These are phyloP conservation scores for Octomys mimax DNA, from an alignment of 2,797 vertebrate genomes.

Conservation along the genomic window DNA sequence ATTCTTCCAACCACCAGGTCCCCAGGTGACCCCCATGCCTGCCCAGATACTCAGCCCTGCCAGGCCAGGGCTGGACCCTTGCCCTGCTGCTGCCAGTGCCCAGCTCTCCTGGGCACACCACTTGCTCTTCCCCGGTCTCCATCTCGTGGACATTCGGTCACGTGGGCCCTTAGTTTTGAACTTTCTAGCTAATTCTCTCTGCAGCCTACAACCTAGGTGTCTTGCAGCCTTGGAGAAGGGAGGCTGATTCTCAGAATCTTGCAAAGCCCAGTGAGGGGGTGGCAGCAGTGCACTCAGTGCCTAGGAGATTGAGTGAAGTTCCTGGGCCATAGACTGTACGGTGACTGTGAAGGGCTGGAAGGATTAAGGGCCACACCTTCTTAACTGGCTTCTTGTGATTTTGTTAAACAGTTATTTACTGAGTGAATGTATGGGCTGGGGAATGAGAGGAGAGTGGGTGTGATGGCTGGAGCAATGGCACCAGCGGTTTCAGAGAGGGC, in stretches of 20 bases:
- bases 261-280: rapidly evolving
- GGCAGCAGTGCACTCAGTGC: neutral
- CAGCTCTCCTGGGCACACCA: rapidly evolving
- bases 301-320: no score
- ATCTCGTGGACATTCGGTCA: rapidly evolving
- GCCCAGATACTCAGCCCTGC: rapidly evolving
- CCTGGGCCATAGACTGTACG: neutral
- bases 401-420: neutral
- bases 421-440: neutral
- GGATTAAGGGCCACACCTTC: neutral
- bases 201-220: rapidly evolving
- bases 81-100: rapidly evolving
- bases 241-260: neutral
- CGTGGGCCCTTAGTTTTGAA: neutral
- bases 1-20: rapidly evolving
- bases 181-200: neutral
- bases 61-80: rapidly evolving
- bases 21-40: rapidly evolving
- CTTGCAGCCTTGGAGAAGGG: no score
- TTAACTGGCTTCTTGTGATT: neutral
- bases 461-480: neutral
- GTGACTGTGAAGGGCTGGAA: neutral
- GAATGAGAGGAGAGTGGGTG: neutral
- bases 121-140: no score
- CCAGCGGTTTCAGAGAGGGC: no score